Conservation (phyloP, 2,113 vertebrate genomes). For the Sorex araneus region DNA sequence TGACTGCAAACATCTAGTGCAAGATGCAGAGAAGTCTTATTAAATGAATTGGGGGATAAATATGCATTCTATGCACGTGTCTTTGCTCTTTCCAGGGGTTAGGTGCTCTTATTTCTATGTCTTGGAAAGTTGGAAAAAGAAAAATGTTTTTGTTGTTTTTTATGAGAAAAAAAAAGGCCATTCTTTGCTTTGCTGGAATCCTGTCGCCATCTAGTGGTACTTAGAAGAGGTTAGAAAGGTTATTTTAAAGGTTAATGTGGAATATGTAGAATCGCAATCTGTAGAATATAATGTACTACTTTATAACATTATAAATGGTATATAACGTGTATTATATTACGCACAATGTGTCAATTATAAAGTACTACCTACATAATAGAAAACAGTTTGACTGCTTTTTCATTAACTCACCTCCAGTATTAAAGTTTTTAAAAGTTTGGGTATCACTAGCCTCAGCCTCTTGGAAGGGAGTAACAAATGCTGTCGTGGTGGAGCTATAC, state of each 20-base stretch:
- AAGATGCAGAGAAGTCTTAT: not conserved
- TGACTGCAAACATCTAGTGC: slow-evolving; percentile 14
- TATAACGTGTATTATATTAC: no score
- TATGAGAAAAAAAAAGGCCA: not conserved
- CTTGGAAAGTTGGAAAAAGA: slow-evolving; percentile 41
- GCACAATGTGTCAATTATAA: not conserved
- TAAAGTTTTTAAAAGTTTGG: not conserved
- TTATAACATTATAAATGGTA: no score
- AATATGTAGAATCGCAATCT: not conserved
- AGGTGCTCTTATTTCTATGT: not conserved
- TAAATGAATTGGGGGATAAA: slow-evolving; percentile 1
- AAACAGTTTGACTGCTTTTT: not conserved
- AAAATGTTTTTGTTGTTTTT: not conserved
- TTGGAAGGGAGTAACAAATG: not conserved
- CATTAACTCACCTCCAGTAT: not conserved
- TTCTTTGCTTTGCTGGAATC: not conserved
- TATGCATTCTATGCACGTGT: not conserved
- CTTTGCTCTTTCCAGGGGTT: not conserved
- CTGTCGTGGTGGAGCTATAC: no score
- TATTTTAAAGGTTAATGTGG: not conserved
- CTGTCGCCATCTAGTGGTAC: slow-evolving; percentile 68
- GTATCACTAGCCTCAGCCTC: not conserved
- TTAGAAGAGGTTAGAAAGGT: not conserved
- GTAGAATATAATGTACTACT: not conserved
- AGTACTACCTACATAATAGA: not conserved